These are phyloP conservation scores for Drosophila nikananu DNA, from an alignment of 1,140 invertebrate genomes.

Conservation along the genomic window DNA sequence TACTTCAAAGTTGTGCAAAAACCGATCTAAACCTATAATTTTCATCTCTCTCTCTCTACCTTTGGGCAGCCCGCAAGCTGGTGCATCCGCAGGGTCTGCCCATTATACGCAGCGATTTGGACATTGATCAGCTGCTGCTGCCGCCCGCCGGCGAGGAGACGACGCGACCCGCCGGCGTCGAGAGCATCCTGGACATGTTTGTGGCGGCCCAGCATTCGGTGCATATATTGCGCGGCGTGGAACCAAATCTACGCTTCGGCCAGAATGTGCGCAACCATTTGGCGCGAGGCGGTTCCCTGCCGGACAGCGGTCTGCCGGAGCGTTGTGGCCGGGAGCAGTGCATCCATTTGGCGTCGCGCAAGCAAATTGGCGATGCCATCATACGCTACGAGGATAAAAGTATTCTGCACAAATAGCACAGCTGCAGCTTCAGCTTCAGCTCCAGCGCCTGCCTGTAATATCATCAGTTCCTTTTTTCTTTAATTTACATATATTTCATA, in stretches of 20 bases:
- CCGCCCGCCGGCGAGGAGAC: constrained; percentile 22
- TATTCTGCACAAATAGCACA: constrained; percentile 75
- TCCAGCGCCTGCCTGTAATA: constrained; percentile 56
- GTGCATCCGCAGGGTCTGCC: constrained; percentile 87
- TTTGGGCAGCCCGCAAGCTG: constrained; percentile 87
- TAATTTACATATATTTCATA: constrained; percentile 20
- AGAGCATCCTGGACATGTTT: constrained; percentile 84
- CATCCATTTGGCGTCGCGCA: constrained; percentile 82
- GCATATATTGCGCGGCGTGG: constrained; percentile 81
- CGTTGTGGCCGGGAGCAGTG: constrained; percentile 65
- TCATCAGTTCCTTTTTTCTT: constrained; percentile 77
- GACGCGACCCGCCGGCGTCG: constrained; percentile 55
- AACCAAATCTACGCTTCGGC: constrained; percentile 82
- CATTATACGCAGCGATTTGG: constrained; percentile 88
- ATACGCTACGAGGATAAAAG: constrained; percentile 82
- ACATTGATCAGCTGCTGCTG: constrained; percentile 86
- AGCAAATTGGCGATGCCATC: constrained; percentile 84
- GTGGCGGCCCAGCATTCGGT: constrained; percentile 76
- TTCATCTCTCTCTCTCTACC: constrained; percentile 50
- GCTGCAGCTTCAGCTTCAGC: constrained; percentile 22
- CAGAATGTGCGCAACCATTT: constrained; percentile 66
- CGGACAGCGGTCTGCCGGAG: constrained; percentile 22
- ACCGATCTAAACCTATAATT: too few species aligned
- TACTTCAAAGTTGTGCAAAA: too few species aligned
- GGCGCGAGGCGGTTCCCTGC: constrained; percentile 46